Evolutionary conservation across 1,140 invertebrate species (phyloP).

Genomic region (Melipona quadrifasciata): DNA sequence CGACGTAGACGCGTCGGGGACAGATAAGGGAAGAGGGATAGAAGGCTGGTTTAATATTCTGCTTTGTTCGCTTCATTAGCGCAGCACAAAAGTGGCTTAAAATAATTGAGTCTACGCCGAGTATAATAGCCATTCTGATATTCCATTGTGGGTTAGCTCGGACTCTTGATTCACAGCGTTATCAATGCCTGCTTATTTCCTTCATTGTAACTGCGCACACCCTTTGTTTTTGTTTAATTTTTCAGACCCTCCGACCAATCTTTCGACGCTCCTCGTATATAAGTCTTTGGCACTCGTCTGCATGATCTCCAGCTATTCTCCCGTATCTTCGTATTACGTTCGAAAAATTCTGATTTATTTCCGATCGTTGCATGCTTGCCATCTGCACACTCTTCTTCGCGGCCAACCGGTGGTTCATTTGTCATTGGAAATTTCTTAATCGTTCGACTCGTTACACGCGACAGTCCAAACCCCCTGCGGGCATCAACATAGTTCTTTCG

Average conservation of each 20-base stretch:
- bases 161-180: conserved; percentile 70
- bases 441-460: conserved; percentile 51
- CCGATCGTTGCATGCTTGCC: conserved; percentile 21
- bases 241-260: conserved; percentile 55
- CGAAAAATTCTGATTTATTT: conserved; percentile 66
- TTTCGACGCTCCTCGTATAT: conserved; percentile 7
- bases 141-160: conserved; percentile 72
- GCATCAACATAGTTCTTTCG: neutral
- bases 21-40: conserved; percentile 60
- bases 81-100: conserved; percentile 78
- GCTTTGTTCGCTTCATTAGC: conserved; percentile 79
- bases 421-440: conserved; percentile 54
- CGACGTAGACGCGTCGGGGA: conserved; percentile 11
- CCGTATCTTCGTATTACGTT: neutral
- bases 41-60: conserved; percentile 73
- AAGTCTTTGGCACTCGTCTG: conserved; percentile 21
- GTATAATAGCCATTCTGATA: conserved; percentile 77
- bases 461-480: neutral
- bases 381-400: conserved; percentile 32
- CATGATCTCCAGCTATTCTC: conserved; percentile 13
- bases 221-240: conserved; percentile 71
- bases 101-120: conserved; percentile 78
- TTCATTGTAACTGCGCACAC: conserved; percentile 61
- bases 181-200: conserved; percentile 67
- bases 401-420: conserved; percentile 38